Evolutionary conservation across 2,797 vertebrate genomes (phyloP).

Genomic region (Falco columbarius): DNA sequence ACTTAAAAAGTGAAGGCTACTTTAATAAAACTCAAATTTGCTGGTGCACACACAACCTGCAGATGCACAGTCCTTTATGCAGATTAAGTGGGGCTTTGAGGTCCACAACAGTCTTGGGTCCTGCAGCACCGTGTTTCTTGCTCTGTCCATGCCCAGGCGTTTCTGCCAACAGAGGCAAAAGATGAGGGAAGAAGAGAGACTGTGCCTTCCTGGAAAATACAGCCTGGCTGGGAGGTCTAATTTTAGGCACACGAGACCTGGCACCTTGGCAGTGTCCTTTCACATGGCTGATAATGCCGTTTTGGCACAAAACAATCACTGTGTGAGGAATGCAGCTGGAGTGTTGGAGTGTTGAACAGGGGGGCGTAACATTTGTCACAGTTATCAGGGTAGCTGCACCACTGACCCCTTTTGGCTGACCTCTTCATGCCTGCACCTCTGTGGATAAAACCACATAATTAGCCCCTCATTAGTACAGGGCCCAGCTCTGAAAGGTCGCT

Average conservation of each 20-base stretch:
- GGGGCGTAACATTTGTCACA: background rate
- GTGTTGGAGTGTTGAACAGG: background rate
- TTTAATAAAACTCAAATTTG: background rate
- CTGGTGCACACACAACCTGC: background rate
- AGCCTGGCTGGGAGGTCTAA: constrained; percentile 61
- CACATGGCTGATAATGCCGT: background rate
- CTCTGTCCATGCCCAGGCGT: background rate
- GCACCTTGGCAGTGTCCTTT: constrained; percentile 57
- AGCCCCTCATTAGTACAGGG: background rate
- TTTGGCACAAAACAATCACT: background rate
- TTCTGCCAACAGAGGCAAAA: background rate
- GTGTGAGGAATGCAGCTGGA: constrained; percentile 12
- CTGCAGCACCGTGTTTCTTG: background rate
- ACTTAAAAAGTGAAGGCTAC: background rate
- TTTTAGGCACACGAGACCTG: constrained; percentile 61
- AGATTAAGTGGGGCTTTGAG: background rate
- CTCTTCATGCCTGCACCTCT: background rate
- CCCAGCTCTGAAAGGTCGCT: background rate
- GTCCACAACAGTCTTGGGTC: background rate
- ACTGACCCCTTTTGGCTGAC: constrained; percentile 12
- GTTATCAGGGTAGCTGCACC: background rate
- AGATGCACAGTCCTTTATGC: background rate
- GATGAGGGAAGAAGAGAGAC: background rate
- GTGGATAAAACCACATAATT: background rate
- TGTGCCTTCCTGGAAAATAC: constrained; percentile 4